phyloP scores from a whole-genome alignment of 2,888 invertebrate genomes.

The Limnephilus rhombicus region DNA sequence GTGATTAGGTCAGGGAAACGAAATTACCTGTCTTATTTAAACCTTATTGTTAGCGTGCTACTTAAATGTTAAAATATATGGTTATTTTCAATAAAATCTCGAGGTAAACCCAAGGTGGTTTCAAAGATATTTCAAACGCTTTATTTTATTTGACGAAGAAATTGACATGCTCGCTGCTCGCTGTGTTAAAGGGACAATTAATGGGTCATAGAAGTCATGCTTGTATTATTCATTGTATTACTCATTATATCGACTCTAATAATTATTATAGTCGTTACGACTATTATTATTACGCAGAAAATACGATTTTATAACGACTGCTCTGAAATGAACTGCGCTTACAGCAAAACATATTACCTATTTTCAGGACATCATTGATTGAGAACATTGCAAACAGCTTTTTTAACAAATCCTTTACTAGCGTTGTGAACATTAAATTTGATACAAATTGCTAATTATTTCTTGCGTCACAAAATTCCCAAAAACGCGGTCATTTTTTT shows the following conservation, averaged over 20 bases:
- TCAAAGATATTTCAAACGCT: not conserved
- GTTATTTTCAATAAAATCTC: not conserved
- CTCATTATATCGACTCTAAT: not conserved
- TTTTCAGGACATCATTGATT: not conserved
- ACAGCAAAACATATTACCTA: not conserved
- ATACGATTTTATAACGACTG: not conserved
- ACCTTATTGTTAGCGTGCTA: not conserved
- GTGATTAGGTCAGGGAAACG: not conserved
- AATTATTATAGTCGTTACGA: not conserved
- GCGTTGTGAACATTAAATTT: not conserved
- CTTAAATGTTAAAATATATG: not conserved
- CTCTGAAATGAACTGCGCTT: not conserved
- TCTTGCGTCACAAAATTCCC: no score
- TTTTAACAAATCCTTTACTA: not conserved
- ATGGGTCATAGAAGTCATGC: not conserved
- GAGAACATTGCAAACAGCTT: not conserved
- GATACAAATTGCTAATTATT: not conserved
- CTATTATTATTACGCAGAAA: not conserved
- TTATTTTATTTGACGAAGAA: not conserved
- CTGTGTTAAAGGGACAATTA: not conserved
- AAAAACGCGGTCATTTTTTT: no score
- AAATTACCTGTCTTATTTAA: not conserved
- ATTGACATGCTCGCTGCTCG: not conserved
- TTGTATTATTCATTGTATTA: not conserved
- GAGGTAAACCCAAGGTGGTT: not conserved